Conservation (phyloP, 2,888 invertebrate species). For the Agrotis ipsilon region DNA sequence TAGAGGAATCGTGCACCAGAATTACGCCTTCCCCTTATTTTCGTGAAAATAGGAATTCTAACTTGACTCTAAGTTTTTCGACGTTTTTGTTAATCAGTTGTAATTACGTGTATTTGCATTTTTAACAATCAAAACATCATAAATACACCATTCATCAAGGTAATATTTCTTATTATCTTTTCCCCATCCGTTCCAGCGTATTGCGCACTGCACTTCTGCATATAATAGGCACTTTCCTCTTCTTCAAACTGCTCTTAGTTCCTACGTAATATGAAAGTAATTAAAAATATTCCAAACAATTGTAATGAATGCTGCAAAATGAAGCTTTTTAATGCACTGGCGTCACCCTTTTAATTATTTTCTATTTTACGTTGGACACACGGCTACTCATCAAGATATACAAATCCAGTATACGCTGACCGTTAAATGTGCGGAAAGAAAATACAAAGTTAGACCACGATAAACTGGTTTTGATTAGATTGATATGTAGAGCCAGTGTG, state of each 20-base stretch:
- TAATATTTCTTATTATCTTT: slow-evolving; percentile 10
- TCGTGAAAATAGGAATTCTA: background rate
- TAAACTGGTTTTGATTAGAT: too few species aligned
- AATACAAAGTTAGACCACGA: too few species aligned
- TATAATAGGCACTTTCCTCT: slow-evolving; percentile 44
- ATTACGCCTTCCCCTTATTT: background rate
- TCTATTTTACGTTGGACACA: too few species aligned
- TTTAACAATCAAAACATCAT: slow-evolving; percentile 12
- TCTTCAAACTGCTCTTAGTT: slow-evolving; percentile 49
- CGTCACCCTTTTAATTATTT: too few species aligned
- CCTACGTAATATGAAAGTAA: slow-evolving; percentile 36
- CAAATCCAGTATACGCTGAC: too few species aligned
- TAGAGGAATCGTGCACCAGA: accelerated
- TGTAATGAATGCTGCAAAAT: too few species aligned
- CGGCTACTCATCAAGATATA: too few species aligned
- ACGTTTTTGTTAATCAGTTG: too few species aligned
- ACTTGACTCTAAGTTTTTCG: slow-evolving; percentile 3
- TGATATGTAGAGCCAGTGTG: too few species aligned
- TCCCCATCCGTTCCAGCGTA: slow-evolving; percentile 15
- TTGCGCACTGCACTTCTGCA: slow-evolving; percentile 23
- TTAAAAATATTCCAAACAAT: background rate
- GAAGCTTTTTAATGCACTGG: too few species aligned
- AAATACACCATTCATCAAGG: background rate
- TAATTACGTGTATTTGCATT: background rate
- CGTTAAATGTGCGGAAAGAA: too few species aligned